Base-by-base conservation (phyloP, 2,888 invertebrate genomes). In the Chaitophorus viminalis region DNA sequence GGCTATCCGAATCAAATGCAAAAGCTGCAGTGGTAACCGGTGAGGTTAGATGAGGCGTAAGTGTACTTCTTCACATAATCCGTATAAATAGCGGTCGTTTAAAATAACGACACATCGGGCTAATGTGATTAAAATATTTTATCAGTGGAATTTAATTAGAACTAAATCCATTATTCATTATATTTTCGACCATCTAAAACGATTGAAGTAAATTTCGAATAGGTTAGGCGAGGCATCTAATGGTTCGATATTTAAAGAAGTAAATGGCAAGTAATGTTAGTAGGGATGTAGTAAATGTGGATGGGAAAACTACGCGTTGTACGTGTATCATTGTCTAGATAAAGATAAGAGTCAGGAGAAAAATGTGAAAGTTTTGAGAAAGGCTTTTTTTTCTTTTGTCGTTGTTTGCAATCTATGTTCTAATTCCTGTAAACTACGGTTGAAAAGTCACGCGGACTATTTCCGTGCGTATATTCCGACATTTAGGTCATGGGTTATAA, bases 101-200 rank as follows among this genome's bases (percentile, higher is more conserved):
- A 36, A 83, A 74, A 60, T 75, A 60, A 83, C 21, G 60, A 14
- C 25, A 72, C 8, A 18, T 0, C 5, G 29, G 60, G 0, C 0
- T 21, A 3, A 29, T 60, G 39, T n/a, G 31, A n/a, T 76, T 84
- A 65, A 68, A 84, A 76, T 76, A 76, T 65, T 84, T 31, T 39
- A 75, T 65, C 83, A 31, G 39, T 39, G 65, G 21, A 75, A 46
- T 65, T 76, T 39, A 75, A 83, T 74, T 60, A 36, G 21, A 60
- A 75, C 14, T 3, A 39, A 75, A 75, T 60, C 29, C 65, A 84
- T 84, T 46, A 31, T 84, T 76, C n/a, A 46, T 76, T 29, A n/a
- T 8, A n/a, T 29, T 65, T 60, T 18, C 21, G 5, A 54, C 36
- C 29, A 9, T 25, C 14, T 14, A 36, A 29, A 83, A 60, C 29